Conservation (phyloP, 2,888 invertebrate genomes). For the Drosophila conformis region DNA sequence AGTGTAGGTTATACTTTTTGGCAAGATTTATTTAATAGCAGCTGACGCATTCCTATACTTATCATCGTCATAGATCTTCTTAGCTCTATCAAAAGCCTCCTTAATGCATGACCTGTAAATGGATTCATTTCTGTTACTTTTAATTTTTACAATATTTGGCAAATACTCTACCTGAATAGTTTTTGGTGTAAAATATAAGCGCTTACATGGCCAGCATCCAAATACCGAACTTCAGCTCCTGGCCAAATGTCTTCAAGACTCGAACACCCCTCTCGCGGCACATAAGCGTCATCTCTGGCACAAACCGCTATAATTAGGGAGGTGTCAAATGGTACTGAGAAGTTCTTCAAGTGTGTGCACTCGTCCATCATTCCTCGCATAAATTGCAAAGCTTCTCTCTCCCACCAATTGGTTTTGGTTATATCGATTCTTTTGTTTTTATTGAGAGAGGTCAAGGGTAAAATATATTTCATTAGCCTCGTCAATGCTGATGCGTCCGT, state of each 20-base stretch:
- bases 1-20: slow-evolving; percentile 31
- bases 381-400: slow-evolving; percentile 94
- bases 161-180: slow-evolving; percentile 90
- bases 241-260: slow-evolving; percentile 96
- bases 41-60: slow-evolving; percentile 70
- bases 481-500: slow-evolving; percentile 75
- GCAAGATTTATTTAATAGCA: slow-evolving; percentile 70
- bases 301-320: slow-evolving; percentile 95
- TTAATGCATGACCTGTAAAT: slow-evolving; percentile 89
- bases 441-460: slow-evolving; percentile 66
- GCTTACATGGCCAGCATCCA: slow-evolving; percentile 95
- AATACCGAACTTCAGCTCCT: slow-evolving; percentile 93
- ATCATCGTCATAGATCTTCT: slow-evolving; percentile 85
- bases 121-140: background rate
- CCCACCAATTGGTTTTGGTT: slow-evolving; percentile 89
- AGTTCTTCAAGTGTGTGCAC: slow-evolving; percentile 98
- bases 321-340: slow-evolving; percentile 94
- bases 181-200: slow-evolving; percentile 95
- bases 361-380: slow-evolving; percentile 99
- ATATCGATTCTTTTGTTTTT: slow-evolving; percentile 85
- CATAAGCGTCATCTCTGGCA: slow-evolving; percentile 95
- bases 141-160: background rate
- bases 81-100: slow-evolving; percentile 91
- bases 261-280: slow-evolving; percentile 93
- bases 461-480: slow-evolving; percentile 83